Evolutionary conservation across 2,888 invertebrate species (phyloP), one percentile per base, ranked within the genome.

Genomic region (Epirrhoe tristata): DNA sequence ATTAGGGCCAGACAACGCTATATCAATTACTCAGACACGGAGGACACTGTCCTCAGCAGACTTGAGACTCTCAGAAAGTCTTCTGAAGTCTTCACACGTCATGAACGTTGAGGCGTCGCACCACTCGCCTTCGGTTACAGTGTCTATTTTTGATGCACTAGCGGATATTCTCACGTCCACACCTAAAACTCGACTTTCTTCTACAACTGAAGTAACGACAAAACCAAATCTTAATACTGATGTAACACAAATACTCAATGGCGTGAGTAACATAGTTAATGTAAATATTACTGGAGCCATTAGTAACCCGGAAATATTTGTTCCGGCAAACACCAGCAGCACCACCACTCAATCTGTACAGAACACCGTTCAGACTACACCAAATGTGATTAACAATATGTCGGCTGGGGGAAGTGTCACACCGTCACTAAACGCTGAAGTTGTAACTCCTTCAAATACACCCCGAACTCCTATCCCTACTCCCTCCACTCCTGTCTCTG

Each of bases 91-190:
- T 65, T 88, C 89, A 81, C 93, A 91, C 74, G 81, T 93, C 68
- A 91, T 94, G 86, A 94, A 92, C 79, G 94, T 94, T 81, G 94
- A 94, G 83, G 94, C 94, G 68, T 92, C 94, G 79, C 88, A 94
- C 73, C 93, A 94, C 81, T 94, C 94, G 77, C 93, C 93, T 72
- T 94, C 94, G 77, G 94, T 94, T 77, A 94, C 94, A 74, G 90
- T 94, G 78, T 94, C 94, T 69, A 94, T 94, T 76, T 94, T 94
- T 77, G 94, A 94, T 87, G 94, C 94, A 83, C 81, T 94, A 84
- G 94, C 94, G 82, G 94, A 94, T 74, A 94, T 94, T 80, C 90
- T 94, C 75, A 94, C 93, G 74, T 93, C 93, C 58, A 93, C 94
- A 85, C 91, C 93, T 73, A 90, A 85, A 89, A 82, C 89, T 77